A percentile compares a stretch with the other conserved stretches of the same genome.
Evolutionary conservation across 1,140 invertebrate genomes (phyloP).

Genomic region (Bombus ignitus): DNA sequence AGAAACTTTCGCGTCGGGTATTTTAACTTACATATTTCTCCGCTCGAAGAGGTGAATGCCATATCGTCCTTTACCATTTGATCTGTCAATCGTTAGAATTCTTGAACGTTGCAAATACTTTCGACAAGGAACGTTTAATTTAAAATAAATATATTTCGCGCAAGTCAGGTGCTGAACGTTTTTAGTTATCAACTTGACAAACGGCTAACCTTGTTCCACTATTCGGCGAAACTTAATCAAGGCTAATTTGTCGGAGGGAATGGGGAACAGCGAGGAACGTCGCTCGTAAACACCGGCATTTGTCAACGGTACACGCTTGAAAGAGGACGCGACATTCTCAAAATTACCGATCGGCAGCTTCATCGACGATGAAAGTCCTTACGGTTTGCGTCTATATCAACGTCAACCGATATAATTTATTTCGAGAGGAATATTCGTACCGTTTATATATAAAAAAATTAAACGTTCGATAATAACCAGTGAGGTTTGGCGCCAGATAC

Average conservation of each 20-base stretch:
- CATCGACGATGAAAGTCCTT: background rate
- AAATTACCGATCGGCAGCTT: conserved; percentile 12
- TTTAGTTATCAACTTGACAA: background rate
- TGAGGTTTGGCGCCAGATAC: too few species aligned
- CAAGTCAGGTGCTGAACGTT: too few species aligned
- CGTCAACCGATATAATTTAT: too few species aligned
- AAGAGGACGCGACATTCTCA: background rate
- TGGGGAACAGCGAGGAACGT: conserved; percentile 10
- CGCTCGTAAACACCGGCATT: background rate
- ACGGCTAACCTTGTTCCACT: background rate
- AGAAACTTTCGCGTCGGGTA: too few species aligned
- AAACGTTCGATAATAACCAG: too few species aligned
- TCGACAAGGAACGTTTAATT: too few species aligned
- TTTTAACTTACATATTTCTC: too few species aligned
- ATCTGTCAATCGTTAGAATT: background rate
- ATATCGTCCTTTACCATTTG: too few species aligned
- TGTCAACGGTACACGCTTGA: background rate
- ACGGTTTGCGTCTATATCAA: background rate
- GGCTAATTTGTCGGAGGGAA: conserved; percentile 19
- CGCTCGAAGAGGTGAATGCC: too few species aligned
- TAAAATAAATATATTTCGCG: background rate
- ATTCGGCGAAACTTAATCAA: conserved; percentile 34
- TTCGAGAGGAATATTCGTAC: too few species aligned
- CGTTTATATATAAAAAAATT: too few species aligned
- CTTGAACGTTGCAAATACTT: too few species aligned